Percentiles rank a stretch among this genome's conserved stretches.
These are phyloP conservation scores for Babyrousa celebensis DNA, from an alignment of 2,797 vertebrate genomes.

Conservation along the genomic window DNA sequence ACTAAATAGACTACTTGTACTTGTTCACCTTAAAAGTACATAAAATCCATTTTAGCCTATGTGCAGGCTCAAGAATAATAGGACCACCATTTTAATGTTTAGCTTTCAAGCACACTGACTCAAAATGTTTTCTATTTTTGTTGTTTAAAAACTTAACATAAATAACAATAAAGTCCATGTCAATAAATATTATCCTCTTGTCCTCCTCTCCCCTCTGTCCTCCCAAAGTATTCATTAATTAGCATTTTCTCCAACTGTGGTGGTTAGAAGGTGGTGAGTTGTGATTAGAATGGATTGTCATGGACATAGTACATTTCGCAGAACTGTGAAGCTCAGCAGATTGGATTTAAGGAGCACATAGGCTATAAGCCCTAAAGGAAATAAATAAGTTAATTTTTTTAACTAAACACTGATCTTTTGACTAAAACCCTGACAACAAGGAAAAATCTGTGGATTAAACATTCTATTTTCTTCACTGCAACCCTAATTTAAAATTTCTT, in stretches of 20 bases:
- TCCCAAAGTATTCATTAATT: neutral
- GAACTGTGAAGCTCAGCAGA: neutral
- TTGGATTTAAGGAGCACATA: neutral
- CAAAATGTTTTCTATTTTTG: slow-evolving; percentile 38
- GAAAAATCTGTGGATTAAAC: neutral
- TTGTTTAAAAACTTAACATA: slow-evolving; percentile 58
- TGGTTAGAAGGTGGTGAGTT: neutral
- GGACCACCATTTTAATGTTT: slow-evolving; percentile 7
- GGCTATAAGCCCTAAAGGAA: neutral
- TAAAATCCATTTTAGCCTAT: slow-evolving; percentile 9
- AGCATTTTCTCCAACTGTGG: neutral
- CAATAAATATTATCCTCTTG: neutral
- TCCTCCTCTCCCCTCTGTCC: neutral
- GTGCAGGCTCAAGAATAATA: neutral
- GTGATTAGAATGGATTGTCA: neutral
- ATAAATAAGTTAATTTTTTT: neutral
- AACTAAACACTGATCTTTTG: neutral
- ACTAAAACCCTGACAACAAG: neutral
- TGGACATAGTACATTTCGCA: neutral
- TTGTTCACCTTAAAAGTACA: slow-evolving; percentile 35
- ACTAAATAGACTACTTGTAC: neutral
- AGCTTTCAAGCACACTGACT: neutral
- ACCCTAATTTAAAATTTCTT: slow-evolving; percentile 19
- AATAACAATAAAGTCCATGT: neutral
- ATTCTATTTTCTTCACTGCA: slow-evolving; percentile 48